A percentile compares a stretch with the other conserved stretches of the same genome.
Evolutionary conservation across 2,113 vertebrate species (phyloP).

Genomic region (Isichthys henryi): DNA sequence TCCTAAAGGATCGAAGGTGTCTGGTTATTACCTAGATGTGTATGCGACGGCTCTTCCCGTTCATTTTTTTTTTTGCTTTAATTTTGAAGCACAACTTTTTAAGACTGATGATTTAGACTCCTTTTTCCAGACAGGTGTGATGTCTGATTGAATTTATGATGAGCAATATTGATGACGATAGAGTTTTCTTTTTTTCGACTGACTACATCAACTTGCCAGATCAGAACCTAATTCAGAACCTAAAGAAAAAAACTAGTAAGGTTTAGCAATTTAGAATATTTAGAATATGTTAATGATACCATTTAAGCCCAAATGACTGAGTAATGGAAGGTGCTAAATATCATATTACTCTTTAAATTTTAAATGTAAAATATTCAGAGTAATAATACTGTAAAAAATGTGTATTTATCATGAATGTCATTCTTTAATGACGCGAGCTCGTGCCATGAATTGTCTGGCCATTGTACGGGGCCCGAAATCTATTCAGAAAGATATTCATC

Average conservation of each 20-base stretch:
- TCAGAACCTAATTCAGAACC: neutral
- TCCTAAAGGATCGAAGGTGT: neutral
- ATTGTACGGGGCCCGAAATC: neutral
- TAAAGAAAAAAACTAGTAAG: neutral
- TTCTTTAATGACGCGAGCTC: neutral
- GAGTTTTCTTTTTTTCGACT: neutral
- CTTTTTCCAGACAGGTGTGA: neutral
- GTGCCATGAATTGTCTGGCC: neutral
- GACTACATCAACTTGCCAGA: neutral
- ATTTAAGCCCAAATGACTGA: neutral
- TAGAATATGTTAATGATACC: neutral
- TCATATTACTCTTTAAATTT: neutral
- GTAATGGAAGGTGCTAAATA: neutral
- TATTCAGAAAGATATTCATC: neutral
- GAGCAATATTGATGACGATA: neutral
- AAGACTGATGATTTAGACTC: neutral
- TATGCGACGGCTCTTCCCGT: neutral
- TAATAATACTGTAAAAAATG: neutral
- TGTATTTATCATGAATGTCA: neutral
- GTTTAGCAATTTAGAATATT: neutral
- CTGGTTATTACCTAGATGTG: neutral
- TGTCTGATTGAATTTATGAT: neutral
- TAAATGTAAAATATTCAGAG: neutral
- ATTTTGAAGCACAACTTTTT: constrained; percentile 2
- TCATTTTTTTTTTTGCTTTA: constrained; percentile 28